These are phyloP conservation scores for Idaea biselata DNA, from an alignment of 2,888 invertebrate species.

Conservation along the genomic window DNA sequence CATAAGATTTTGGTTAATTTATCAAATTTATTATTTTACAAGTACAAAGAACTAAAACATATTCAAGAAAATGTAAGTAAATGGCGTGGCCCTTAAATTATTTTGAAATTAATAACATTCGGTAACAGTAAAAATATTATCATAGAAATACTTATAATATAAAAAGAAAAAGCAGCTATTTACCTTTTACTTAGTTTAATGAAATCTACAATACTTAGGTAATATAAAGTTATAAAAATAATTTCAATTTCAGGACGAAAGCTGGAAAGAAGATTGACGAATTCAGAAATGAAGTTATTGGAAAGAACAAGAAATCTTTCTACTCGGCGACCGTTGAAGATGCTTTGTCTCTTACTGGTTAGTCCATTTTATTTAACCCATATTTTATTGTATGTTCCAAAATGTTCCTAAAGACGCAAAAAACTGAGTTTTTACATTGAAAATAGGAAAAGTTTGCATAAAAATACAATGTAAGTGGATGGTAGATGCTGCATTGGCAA, in stretches of 20 bases:
- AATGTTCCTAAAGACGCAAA: too few relatives aligned
- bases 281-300: slow-evolving; percentile 39
- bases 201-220: too few relatives aligned
- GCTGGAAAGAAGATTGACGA: slow-evolving; percentile 45
- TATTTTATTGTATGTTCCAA: neutral
- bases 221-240: slow-evolving; percentile 5
- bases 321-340: slow-evolving; percentile 57
- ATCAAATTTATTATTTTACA: neutral
- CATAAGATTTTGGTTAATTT: neutral
- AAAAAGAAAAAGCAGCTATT: too few relatives aligned
- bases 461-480: too few relatives aligned
- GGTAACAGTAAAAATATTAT: too few relatives aligned
- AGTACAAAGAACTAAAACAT: neutral
- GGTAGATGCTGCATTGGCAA: too few relatives aligned
- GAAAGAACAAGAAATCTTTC: slow-evolving; percentile 41
- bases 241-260: slow-evolving; percentile 22
- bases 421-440: too few relatives aligned
- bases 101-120: too few relatives aligned
- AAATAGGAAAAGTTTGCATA: too few relatives aligned
- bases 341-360: slow-evolving; percentile 62
- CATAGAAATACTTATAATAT: too few relatives aligned
- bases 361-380: slow-evolving; percentile 12
- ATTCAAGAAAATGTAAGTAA: neutral
- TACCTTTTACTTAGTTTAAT: too few relatives aligned
- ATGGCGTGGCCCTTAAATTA: too few relatives aligned